Evolutionary conservation across 2,888 invertebrate species (phyloP).

Genomic region (Andrena chrysosceles): DNA sequence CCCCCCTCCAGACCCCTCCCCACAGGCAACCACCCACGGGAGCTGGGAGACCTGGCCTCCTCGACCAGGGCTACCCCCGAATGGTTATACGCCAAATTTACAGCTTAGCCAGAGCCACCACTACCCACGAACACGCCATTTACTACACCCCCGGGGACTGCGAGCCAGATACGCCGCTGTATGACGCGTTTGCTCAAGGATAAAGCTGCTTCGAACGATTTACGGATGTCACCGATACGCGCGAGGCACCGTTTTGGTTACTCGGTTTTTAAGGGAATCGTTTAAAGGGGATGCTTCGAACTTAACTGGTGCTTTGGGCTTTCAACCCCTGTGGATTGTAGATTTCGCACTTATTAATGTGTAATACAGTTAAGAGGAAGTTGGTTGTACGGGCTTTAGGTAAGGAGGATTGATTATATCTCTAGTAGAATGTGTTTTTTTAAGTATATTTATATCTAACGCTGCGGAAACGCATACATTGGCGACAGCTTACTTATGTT

Average conservation of each 20-base stretch:
- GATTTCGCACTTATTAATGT: too few relatives aligned
- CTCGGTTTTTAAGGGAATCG: background rate
- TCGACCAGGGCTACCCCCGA: constrained; percentile 74
- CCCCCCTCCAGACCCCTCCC: constrained; percentile 27
- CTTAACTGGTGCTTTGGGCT: too few relatives aligned
- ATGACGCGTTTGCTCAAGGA: constrained; percentile 61
- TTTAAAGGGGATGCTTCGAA: background rate
- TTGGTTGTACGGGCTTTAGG: too few relatives aligned
- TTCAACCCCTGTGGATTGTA: too few relatives aligned
- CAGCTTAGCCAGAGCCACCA: constrained; percentile 78
- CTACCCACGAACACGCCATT: constrained; percentile 64
- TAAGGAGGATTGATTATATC: too few relatives aligned
- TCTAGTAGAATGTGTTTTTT: too few relatives aligned
- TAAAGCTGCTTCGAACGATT: constrained; percentile 56
- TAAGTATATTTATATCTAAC: too few relatives aligned
- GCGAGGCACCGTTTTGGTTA: background rate
- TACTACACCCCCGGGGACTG: constrained; percentile 58
- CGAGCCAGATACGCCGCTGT: constrained; percentile 59
- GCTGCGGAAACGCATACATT: too few relatives aligned
- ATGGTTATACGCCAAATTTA: constrained; percentile 84
- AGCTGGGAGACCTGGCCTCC: constrained; percentile 68
- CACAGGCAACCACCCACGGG: constrained; percentile 57
- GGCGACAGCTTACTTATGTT: too few relatives aligned
- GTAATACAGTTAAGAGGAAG: too few relatives aligned
- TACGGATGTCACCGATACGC: constrained; percentile 23